These are phyloP conservation scores for Ostrea denselamellosa DNA, from an alignment of 1,140 invertebrate genomes.

Conservation along the genomic window DNA sequence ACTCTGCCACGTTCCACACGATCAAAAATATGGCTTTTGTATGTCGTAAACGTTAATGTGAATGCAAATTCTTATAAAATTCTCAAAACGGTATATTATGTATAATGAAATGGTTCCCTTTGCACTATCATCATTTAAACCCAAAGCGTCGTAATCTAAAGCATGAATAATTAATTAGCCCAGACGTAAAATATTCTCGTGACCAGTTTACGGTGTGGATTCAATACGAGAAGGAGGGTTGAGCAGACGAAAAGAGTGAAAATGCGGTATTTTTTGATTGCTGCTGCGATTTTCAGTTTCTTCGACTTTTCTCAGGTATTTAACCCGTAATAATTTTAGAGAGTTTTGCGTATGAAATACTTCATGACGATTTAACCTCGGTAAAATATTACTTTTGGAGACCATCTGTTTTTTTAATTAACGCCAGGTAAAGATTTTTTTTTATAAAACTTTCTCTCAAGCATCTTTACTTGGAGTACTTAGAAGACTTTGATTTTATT, in stretches of 20 bases:
- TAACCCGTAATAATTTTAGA: background rate
- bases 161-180: constrained; percentile 29
- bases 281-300: constrained; percentile 19
- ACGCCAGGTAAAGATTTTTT: background rate
- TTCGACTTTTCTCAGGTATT: constrained; percentile 2
- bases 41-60: constrained; percentile 11
- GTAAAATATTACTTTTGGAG: background rate
- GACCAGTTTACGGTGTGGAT: constrained; percentile 31
- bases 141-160: background rate
- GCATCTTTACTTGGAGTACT: background rate
- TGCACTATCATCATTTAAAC: constrained; percentile 4
- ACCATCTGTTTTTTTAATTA: constrained; percentile 37
- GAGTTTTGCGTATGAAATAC: background rate
- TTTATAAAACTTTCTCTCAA: background rate
- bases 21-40: background rate
- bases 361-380: background rate
- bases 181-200: background rate
- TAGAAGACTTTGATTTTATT: background rate
- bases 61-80: background rate
- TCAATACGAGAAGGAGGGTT: background rate
- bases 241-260: constrained; percentile 34
- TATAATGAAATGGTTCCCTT: constrained; percentile 22
- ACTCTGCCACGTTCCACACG: background rate
- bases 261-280: constrained; percentile 35
- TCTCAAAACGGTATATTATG: background rate